Evolutionary conservation across 2,797 vertebrate species (phyloP), one percentile per base, ranked within the genome.

Genomic region (Xerus rutilus): DNA sequence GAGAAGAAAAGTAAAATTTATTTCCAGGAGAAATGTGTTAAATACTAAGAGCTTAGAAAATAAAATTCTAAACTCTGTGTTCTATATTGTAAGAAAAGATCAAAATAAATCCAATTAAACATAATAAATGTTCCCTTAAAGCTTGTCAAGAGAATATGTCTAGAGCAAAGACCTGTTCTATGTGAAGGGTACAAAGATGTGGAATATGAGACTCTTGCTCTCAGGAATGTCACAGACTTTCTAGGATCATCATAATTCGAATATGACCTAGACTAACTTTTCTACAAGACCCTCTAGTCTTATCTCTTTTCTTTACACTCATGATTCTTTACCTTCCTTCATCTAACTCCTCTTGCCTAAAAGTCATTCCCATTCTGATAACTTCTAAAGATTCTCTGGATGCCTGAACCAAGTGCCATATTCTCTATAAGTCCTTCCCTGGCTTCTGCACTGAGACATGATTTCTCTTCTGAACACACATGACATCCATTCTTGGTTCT

Each of bases 21-120:
- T 96, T 96, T 96, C 59, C 12, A 70, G n/a, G 78, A 86, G 70
- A 39, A 91, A 79, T 43, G 2, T 30, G 21, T 77, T 70, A 32
- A 65, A 67, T 54, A 65, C 21, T 82, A 88, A 88, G 32, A 69
- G 78, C 4, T 70, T 86, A 79, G 3, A 83, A 74, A 86, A 74
- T 82, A 20, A 83, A 92, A 39, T 78, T 83, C 14, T 85, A 76
- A 84, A 43, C 64, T 25, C 79, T 91, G 32, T 86, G 13, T 2
- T 59, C 64, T 67, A 10, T 89, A 23, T 87, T 12, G 43, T n/a
- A 70, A 92, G 54, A 59, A 85, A 77, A 85, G 23, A 25, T 95
- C 64, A 74, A 39, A 72, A 20, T 45, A 90, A 94, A 96, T 78
- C 54, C 73, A 54, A 10, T 35, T 77, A 70, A 89, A 59, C 18